Conservation (phyloP, 2,888 invertebrate genomes). For the Dromius quadrimaculatus region DNA sequence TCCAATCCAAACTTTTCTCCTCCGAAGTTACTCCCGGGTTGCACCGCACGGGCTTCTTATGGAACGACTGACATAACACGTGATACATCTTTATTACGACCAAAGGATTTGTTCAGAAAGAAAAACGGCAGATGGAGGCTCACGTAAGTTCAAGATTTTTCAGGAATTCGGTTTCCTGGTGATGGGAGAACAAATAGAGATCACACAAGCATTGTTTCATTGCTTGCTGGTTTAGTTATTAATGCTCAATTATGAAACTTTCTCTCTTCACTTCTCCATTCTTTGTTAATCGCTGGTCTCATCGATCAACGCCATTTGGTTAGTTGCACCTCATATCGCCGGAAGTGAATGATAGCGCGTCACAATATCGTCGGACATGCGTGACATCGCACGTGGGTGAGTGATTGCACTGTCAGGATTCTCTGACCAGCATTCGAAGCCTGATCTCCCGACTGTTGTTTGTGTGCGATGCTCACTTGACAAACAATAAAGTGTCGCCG, state of each 20-base stretch:
- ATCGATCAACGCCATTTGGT: conserved; percentile 47
- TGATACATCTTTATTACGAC: conserved; percentile 47
- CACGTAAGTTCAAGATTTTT: conserved; percentile 18
- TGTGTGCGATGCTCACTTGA: too few relatives aligned
- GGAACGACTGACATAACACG: conserved; percentile 40
- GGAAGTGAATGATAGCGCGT: conserved; percentile 49
- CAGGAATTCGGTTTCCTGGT: too few relatives aligned
- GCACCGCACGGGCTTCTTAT: conserved; percentile 20
- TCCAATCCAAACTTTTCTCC: conserved; percentile 42
- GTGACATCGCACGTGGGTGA: conserved; percentile 34
- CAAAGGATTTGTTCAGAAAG: conserved; percentile 21
- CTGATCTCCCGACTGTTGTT: background rate
- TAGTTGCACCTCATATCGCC: conserved; percentile 49
- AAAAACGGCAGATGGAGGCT: conserved; percentile 21
- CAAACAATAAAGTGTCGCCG: conserved; percentile 23
- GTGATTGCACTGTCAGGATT: conserved; percentile 20
- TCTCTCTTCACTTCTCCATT: too few relatives aligned
- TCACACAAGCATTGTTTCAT: too few relatives aligned
- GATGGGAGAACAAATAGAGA: too few relatives aligned
- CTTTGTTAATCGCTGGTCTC: background rate
- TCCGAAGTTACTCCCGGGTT: background rate
- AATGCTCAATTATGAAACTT: too few relatives aligned
- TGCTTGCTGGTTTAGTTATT: too few relatives aligned
- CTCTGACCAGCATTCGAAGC: conserved; percentile 4
- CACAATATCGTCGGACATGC: conserved; percentile 45